Base-by-base conservation (phyloP, 2,888 invertebrate species). In the Euplagia quadripunctaria region DNA sequence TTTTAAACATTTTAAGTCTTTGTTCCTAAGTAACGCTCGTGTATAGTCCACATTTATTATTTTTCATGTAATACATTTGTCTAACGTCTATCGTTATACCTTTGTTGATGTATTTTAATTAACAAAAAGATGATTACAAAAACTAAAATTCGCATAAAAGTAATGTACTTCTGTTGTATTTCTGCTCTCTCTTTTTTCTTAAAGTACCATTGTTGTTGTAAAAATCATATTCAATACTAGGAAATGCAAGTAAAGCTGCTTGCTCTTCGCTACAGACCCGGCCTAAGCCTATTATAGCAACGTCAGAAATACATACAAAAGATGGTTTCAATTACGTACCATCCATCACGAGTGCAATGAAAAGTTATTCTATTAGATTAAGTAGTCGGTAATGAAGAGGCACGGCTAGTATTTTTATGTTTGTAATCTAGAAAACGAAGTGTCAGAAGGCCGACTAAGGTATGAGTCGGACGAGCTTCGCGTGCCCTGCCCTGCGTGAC, bases 401-500 rank as follows among this genome's bases (percentile, higher is more conserved):
- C 89, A 85, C 84, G 90, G 86, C 84, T 79, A 87, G 89, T 87
- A 91, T 92, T 92, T 93, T 92, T 91, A 92, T 90, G 91, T 89
- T 84, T 89, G 90, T 89, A 89, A 92, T 93, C 90, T 90, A 91
- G 86, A 86, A 86, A 88, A 85, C 87, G 82, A 88, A 89, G 90
- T 90, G 91, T 92, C 90, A 90, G 90, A 86, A 85, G 86, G 86
- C 77, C 72, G 85, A 82, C 85, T 88, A 85, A 91, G 85, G 90
- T 89, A 89, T 89, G 86, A 86, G 85, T 78, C 79, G 86, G 82
- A 67, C 73, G 81, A 75, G 81, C 80, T 81, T 93, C 85, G 93
- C 93, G 93, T 94, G 94, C 82, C 69, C 78, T 66, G 72, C 74
- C 63, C 89, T 91, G 91, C 94, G 94, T 94, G 94, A 93, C 93